These are phyloP conservation scores for Hyphantria cunea DNA, from an alignment of 1,140 invertebrate genomes.

Conservation along the genomic window DNA sequence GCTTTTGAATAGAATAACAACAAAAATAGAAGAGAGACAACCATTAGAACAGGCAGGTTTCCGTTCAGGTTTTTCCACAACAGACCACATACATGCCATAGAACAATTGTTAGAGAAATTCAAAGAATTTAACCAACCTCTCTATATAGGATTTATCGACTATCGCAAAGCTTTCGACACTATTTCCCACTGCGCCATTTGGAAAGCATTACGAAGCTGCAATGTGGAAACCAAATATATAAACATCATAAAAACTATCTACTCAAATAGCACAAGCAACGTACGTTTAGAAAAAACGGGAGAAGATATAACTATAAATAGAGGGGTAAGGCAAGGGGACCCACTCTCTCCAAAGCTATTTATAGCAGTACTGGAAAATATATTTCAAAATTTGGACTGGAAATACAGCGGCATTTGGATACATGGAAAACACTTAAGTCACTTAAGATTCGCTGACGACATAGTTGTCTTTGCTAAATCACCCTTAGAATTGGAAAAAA, in stretches of 20 bases:
- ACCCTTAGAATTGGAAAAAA: background rate
- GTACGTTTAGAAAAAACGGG: background rate
- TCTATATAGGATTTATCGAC: background rate
- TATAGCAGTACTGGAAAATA: background rate
- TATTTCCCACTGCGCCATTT: conserved; percentile 1
- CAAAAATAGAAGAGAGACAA: conserved; percentile 22
- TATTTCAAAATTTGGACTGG: background rate
- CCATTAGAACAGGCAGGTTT: conserved; percentile 33
- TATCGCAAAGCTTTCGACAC: background rate
- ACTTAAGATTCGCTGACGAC: background rate
- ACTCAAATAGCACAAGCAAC: background rate
- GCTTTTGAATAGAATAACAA: conserved; percentile 20
- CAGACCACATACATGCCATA: conserved; percentile 1
- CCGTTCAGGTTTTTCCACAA: conserved; percentile 22
- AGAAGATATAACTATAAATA: background rate
- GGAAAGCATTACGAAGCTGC: conserved; percentile 39
- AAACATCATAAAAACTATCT: background rate
- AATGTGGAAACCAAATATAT: conserved; percentile 11
- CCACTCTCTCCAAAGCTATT: background rate
- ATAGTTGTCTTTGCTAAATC: background rate
- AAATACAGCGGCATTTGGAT: background rate
- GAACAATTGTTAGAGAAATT: background rate
- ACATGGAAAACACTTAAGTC: background rate
- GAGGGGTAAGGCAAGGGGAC: background rate
- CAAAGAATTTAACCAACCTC: background rate